phyloP scores from a whole-genome alignment of 2,113 vertebrate species.

The Petroica traversi region DNA sequence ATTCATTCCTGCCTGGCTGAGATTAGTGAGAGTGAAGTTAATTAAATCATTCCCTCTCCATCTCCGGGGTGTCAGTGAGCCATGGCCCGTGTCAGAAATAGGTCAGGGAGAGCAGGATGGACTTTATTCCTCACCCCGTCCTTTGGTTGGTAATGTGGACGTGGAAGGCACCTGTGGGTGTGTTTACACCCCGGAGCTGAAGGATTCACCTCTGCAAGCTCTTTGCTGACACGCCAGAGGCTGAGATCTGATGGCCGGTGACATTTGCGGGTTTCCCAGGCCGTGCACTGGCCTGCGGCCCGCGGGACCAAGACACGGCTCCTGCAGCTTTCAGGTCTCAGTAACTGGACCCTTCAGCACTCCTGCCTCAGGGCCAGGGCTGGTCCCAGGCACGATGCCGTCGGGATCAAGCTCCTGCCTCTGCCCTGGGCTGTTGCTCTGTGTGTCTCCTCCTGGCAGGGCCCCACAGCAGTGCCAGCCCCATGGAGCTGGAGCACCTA shows the following conservation, averaged over 20 bases:
- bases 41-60: neutral
- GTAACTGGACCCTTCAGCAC: neutral
- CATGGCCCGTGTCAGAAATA: neutral
- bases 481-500: too few relatives aligned
- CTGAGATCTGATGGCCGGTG: slow-evolving; percentile 25
- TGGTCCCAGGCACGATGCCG: accelerated
- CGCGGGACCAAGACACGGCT: accelerated
- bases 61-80: neutral
- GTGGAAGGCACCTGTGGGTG: neutral
- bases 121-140: neutral
- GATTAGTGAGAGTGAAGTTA: neutral
- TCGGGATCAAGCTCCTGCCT: accelerated
- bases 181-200: neutral
- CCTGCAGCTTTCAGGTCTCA: neutral
- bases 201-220: neutral
- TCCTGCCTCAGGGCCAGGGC: neutral
- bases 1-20: too few relatives aligned
- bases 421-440: accelerated
- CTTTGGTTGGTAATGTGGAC: neutral
- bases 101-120: accelerated
- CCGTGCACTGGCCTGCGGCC: accelerated
- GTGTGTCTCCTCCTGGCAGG: accelerated
- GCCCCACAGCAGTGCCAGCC: neutral
- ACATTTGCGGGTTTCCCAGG: neutral
- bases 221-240: neutral